Conservation (phyloP, 2,113 vertebrate species). For the Perccottus glenii region DNA sequence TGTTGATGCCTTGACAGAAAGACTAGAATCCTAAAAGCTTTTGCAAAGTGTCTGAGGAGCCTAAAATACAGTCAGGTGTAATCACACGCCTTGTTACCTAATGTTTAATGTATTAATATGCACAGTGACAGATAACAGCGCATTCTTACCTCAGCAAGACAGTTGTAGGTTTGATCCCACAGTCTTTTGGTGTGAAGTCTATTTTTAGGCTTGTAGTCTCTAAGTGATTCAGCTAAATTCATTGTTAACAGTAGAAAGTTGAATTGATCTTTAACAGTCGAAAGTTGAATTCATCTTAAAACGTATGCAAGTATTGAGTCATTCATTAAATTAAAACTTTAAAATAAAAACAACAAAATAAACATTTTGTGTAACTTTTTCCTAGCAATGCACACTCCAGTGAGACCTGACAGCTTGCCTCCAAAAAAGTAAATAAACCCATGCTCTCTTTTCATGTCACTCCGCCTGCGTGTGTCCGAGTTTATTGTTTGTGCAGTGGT, state of each 20-base stretch:
- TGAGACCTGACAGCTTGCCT: constrained; percentile 3
- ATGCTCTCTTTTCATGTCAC: constrained; percentile 34
- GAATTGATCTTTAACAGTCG: too few species aligned
- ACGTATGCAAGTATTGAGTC: too few species aligned
- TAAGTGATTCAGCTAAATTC: background rate
- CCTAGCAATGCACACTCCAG: background rate
- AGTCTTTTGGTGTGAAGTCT: background rate
- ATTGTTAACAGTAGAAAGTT: background rate
- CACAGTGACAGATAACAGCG: background rate
- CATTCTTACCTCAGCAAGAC: background rate
- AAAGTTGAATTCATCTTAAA: too few species aligned
- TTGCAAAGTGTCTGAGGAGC: background rate
- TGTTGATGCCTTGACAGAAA: constrained; percentile 1
- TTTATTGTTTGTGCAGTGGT: background rate
- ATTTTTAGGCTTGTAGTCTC: background rate
- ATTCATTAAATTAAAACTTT: too few species aligned
- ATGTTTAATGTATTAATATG: constrained; percentile 1
- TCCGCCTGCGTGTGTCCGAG: background rate
- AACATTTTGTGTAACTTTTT: constrained; percentile 3
- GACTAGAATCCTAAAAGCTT: background rate
- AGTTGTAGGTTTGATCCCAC: background rate
- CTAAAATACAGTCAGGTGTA: background rate
- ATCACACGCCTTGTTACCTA: background rate
- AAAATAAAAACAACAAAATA: too few species aligned
- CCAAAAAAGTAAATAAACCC: constrained; percentile 42